These are phyloP conservation scores for Florisuga fusca DNA, from an alignment of 2,797 vertebrate genomes.

Conservation along the genomic window DNA sequence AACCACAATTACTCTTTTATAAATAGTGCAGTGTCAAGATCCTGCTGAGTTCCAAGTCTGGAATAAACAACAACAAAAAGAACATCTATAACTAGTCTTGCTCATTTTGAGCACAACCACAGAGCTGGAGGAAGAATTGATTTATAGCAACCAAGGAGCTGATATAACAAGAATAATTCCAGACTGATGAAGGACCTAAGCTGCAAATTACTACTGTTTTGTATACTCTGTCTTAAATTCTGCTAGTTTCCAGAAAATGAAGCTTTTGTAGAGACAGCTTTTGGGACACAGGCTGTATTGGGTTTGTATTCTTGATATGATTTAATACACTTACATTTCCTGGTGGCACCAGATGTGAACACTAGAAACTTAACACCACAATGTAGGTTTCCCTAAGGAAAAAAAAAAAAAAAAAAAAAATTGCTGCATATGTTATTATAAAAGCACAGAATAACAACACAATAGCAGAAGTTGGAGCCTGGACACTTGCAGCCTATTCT, in stretches of 20 bases:
- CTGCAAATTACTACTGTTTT: constrained; percentile 35
- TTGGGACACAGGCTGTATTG: neutral
- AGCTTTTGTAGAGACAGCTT: neutral
- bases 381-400: neutral
- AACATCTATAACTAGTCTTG: constrained; percentile 16
- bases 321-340: neutral
- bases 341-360: neutral
- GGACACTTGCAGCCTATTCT: neutral
- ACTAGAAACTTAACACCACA: neutral
- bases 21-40: constrained; percentile 51
- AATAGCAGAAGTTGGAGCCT: neutral
- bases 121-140: neutral
- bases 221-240: neutral
- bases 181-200: constrained; percentile 11
- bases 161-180: constrained; percentile 30
- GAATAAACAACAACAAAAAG: neutral
- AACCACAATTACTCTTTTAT: constrained; percentile 54
- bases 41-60: neutral
- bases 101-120: constrained; percentile 6
- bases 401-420: neutral
- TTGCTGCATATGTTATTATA: neutral
- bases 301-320: neutral
- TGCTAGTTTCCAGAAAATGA: neutral
- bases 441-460: neutral
- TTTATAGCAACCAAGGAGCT: constrained; percentile 29